These are phyloP conservation scores for Meghimatium bilineatum DNA, from an alignment of 2,888 invertebrate genomes.

Conservation along the genomic window DNA sequence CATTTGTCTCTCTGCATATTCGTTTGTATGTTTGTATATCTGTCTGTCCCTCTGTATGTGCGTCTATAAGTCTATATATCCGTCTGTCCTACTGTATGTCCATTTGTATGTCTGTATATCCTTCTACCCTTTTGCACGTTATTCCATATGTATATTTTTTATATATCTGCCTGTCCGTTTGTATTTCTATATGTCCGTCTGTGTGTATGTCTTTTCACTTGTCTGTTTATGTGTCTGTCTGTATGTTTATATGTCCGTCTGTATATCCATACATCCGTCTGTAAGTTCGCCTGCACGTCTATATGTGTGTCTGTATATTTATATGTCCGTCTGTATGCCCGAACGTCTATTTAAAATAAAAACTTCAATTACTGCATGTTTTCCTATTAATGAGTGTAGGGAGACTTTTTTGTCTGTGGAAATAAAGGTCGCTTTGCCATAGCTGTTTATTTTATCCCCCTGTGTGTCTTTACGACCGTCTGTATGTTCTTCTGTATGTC, in stretches of 20 bases:
- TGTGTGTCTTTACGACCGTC: too few relatives aligned
- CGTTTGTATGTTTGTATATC: background rate
- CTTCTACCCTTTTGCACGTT: background rate
- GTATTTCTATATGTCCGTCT: background rate
- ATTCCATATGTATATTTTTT: background rate
- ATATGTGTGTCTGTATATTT: too few relatives aligned
- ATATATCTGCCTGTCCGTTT: background rate
- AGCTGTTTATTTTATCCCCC: too few relatives aligned
- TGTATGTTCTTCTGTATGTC: too few relatives aligned
- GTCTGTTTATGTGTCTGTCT: background rate
- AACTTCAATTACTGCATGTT: too few relatives aligned
- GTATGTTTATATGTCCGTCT: background rate
- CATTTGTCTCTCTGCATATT: background rate
- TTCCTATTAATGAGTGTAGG: too few relatives aligned
- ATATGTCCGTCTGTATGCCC: too few relatives aligned
- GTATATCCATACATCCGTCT: background rate
- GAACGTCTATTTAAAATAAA: too few relatives aligned
- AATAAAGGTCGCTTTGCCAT: too few relatives aligned
- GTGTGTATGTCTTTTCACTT: background rate
- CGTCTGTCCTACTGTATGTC: too few relatives aligned
- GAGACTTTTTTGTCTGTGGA: too few relatives aligned
- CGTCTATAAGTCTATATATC: background rate
- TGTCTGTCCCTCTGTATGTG: background rate
- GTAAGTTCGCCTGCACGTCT: background rate
- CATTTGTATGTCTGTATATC: background rate